Conservation (phyloP, 2,888 invertebrate species). For the Acanthosepion pharaonis region DNA sequence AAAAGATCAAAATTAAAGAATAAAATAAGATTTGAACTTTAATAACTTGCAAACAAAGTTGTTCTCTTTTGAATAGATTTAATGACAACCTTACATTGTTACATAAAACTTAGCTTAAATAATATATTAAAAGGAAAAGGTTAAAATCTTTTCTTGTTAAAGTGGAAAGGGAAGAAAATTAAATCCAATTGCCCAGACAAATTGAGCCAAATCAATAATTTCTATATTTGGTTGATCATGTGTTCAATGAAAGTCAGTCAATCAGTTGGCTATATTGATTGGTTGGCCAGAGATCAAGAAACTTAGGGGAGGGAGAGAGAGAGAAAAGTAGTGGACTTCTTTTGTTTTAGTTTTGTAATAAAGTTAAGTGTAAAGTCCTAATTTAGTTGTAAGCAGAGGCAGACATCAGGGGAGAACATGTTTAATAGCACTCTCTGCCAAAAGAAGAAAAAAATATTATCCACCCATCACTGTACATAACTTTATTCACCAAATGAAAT, state of each 20-base stretch:
- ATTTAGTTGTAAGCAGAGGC: background rate
- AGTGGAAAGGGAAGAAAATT: background rate
- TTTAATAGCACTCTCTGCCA: too few species aligned
- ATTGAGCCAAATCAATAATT: background rate
- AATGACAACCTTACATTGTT: background rate
- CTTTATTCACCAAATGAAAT: too few species aligned
- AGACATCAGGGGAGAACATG: background rate
- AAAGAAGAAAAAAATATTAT: background rate
- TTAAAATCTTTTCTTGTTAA: background rate
- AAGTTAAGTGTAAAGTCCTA: background rate
- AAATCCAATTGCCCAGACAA: background rate
- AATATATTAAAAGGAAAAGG: background rate
- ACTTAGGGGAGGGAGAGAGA: background rate
- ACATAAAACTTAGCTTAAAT: background rate
- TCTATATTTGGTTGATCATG: constrained; percentile 13
- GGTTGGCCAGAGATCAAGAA: background rate
- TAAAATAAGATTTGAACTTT: background rate
- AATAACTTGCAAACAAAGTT: background rate
- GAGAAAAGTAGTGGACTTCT: background rate
- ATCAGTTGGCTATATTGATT: background rate
- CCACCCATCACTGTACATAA: background rate
- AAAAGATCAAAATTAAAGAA: background rate
- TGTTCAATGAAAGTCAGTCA: background rate
- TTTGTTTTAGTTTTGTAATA: background rate
- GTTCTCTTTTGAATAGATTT: background rate